Conservation (phyloP, 2,888 invertebrate species). For the Pasiphila rectangulata region DNA sequence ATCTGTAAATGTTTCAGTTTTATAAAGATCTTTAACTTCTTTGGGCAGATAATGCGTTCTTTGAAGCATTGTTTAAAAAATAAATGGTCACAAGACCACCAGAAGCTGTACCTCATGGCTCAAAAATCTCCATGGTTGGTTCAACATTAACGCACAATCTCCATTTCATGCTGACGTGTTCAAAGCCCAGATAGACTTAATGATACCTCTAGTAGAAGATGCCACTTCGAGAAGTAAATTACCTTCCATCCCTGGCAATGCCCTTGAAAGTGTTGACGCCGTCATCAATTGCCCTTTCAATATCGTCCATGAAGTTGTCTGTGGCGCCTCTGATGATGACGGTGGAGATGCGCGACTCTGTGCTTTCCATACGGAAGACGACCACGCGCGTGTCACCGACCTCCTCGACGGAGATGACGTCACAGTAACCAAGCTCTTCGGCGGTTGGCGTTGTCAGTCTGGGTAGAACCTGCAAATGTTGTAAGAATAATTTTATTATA, state of each 20-base stretch:
- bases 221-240: not conserved
- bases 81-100: too few species aligned
- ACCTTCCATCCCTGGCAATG: conserved; percentile 87
- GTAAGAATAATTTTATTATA: too few species aligned
- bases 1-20: conserved; percentile 52
- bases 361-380: conserved; percentile 92
- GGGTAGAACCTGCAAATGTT: conserved; percentile 78
- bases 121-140: too few species aligned
- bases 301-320: conserved; percentile 99
- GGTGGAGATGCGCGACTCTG: conserved; percentile 94
- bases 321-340: conserved; percentile 97
- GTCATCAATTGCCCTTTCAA: conserved; percentile 98
- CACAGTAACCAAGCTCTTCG: conserved; percentile 96
- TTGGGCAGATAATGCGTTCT: too few species aligned
- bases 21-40: not conserved
- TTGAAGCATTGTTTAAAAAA: too few species aligned
- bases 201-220: not conserved
- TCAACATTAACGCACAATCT: too few species aligned
- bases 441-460: conserved; percentile 88
- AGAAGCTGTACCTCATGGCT: too few species aligned
- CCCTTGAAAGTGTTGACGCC: conserved; percentile 99
- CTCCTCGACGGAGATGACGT: conserved; percentile 93
- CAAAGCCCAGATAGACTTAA: too few species aligned
- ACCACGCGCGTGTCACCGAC: conserved; percentile 97
- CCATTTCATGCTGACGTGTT: too few species aligned